phyloP scores from a whole-genome alignment of 2,797 vertebrate species.

The Megalops cyprinoides region DNA sequence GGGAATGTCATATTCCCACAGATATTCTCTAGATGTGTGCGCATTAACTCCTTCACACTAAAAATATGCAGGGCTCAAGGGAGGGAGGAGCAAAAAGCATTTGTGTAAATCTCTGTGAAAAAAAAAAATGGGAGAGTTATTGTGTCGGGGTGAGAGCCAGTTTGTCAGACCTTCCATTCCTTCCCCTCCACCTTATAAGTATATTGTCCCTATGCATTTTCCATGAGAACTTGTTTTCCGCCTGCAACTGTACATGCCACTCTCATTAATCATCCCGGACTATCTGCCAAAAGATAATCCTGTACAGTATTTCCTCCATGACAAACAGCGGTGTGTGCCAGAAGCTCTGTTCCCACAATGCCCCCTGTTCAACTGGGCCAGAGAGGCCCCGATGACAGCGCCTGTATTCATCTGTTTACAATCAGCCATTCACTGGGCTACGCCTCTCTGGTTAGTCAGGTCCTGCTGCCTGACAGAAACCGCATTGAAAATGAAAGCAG shows the following conservation, averaged over 20 bases:
- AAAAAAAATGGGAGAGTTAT: neutral
- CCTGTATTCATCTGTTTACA: slow-evolving; percentile 27
- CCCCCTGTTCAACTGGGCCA: neutral
- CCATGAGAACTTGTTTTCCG: neutral
- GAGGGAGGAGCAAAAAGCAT: neutral
- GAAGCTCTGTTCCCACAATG: slow-evolving; percentile 20
- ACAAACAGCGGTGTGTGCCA: slow-evolving; percentile 7
- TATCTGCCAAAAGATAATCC: slow-evolving; percentile 28
- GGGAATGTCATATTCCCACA: neutral
- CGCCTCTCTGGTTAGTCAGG: neutral
- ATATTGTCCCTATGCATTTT: neutral
- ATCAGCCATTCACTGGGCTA: slow-evolving; percentile 10
- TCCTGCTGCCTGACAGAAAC: neutral
- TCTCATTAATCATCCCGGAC: neutral
- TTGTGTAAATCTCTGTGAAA: neutral
- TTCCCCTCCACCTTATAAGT: neutral
- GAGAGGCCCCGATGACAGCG: neutral
- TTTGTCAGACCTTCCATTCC: too few relatives aligned
- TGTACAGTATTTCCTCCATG: slow-evolving; percentile 25
- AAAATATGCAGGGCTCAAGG: neutral
- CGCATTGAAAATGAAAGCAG: neutral
- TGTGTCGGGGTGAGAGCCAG: neutral
- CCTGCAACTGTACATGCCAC: slow-evolving; percentile 5
- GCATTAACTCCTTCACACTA: neutral
- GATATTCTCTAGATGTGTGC: neutral